phyloP scores from a whole-genome alignment of 2,888 invertebrate species.

The Danaus chrysippus region DNA sequence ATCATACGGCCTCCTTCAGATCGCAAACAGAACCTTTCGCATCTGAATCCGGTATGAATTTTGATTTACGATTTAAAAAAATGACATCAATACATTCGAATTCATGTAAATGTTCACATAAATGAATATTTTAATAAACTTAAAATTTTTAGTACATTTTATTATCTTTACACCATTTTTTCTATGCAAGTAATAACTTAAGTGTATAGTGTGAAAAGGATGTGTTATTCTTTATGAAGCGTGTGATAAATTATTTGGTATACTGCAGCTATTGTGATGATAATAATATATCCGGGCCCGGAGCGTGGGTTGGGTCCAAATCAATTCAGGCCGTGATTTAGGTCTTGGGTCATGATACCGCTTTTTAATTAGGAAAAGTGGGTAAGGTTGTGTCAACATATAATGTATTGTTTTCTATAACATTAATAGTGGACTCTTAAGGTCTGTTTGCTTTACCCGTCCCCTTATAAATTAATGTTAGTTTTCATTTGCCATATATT shows the following conservation, averaged over 20 bases:
- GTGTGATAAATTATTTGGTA: slow-evolving; percentile 27
- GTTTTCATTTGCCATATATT: neutral
- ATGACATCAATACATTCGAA: neutral
- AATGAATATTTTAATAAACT: no score
- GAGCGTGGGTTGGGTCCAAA: slow-evolving; percentile 25
- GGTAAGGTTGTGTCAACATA: slow-evolving; percentile 41
- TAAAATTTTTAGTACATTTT: neutral
- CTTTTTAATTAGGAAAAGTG: slow-evolving; percentile 64
- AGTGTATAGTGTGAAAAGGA: neutral
- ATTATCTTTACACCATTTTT: neutral
- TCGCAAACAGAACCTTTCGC: slow-evolving; percentile 22
- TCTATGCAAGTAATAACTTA: neutral
- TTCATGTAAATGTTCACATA: neutral
- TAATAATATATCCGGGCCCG: slow-evolving; percentile 29
- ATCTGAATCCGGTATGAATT: slow-evolving; percentile 8
- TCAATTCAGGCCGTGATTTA: slow-evolving; percentile 34
- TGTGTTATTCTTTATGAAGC: slow-evolving; percentile 9
- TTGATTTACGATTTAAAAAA: neutral
- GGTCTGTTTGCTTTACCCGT: neutral
- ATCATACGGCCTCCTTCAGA: slow-evolving; percentile 22
- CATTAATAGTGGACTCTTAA: neutral
- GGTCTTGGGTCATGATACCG: slow-evolving; percentile 32
- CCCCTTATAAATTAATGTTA: neutral
- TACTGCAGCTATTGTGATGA: slow-evolving; percentile 30
- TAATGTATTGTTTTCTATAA: slow-evolving; percentile 41